A percentile compares a stretch with the other conserved stretches of the same genome.
Conservation (phyloP, 1,140 invertebrate genomes). For the Choristoneura fumiferana region DNA sequence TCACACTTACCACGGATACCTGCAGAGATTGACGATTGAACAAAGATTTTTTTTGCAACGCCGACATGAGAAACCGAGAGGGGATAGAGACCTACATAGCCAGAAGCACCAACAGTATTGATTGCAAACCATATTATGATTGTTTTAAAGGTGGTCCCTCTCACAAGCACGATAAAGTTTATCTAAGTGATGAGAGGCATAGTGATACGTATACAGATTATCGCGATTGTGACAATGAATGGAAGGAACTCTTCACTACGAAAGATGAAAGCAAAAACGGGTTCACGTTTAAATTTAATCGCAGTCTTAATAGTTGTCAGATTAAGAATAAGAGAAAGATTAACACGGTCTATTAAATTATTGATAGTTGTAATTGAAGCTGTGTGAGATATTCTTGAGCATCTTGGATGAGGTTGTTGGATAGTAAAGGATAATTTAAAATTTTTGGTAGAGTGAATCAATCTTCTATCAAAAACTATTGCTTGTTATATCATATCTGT, state of each 20-base stretch:
- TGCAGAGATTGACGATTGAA: conserved; percentile 65
- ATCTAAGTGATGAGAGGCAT: conserved; percentile 48
- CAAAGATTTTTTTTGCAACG: conserved; percentile 46
- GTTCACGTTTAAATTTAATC: conserved; percentile 67
- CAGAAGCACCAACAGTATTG: conserved; percentile 59
- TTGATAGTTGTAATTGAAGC: not conserved
- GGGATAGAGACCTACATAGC: conserved; percentile 55
- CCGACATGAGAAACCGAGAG: conserved; percentile 44
- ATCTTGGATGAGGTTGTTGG: not conserved
- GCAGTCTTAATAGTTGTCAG: conserved; percentile 68
- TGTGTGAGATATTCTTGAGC: conserved; percentile 8
- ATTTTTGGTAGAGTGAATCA: not conserved
- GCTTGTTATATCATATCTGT: too few relatives aligned
- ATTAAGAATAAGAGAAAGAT: conserved; percentile 59
- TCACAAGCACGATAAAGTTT: conserved; percentile 29
- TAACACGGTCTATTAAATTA: conserved; percentile 40
- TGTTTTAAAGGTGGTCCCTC: conserved; percentile 62
- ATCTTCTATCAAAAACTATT: too few relatives aligned
- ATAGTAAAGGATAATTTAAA: not conserved
- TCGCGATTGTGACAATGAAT: conserved; percentile 45
- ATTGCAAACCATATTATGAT: conserved; percentile 67
- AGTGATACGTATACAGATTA: conserved; percentile 63
- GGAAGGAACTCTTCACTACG: conserved; percentile 42
- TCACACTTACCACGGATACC: conserved; percentile 65
- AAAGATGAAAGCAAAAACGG: conserved; percentile 55